A percentile compares a stretch with the other conserved stretches of the same genome.
Evolutionary conservation across 2,888 invertebrate genomes (phyloP).

Genomic region (Plagiodera versicolora): DNA sequence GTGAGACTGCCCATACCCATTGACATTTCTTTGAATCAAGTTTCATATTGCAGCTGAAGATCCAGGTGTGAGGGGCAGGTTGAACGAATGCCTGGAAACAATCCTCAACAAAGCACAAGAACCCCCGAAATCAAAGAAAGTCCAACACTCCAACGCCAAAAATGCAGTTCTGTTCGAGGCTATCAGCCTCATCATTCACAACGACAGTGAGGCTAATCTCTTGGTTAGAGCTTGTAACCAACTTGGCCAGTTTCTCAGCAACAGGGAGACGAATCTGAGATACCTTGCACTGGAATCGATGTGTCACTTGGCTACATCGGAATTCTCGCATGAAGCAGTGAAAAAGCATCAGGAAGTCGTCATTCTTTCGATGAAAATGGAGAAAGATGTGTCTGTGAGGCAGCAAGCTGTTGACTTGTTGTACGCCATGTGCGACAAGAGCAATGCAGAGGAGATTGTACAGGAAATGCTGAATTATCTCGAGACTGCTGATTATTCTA

Average conservation of each 20-base stretch:
- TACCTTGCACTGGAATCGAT: slow-evolving; percentile 98
- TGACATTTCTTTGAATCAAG: neutral
- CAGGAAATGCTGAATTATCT: slow-evolving; percentile 99
- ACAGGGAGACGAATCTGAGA: slow-evolving; percentile 95
- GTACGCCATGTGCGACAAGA: slow-evolving; percentile 99
- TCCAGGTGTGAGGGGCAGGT: slow-evolving; percentile 91
- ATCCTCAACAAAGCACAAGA: slow-evolving; percentile 99
- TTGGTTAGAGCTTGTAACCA: slow-evolving; percentile 98
- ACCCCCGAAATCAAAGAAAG: slow-evolving; percentile 99
- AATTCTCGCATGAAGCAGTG: slow-evolving; percentile 99
- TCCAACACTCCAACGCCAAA: slow-evolving; percentile 99
- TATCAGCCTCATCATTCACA: slow-evolving; percentile 98
- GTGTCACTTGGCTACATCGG: slow-evolving; percentile 98
- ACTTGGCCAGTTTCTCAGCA: slow-evolving; percentile 95
- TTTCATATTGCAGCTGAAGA: slow-evolving; percentile 68
- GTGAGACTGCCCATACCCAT: slow-evolving; percentile 51
- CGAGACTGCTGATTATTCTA: slow-evolving; percentile 99
- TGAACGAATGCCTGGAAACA: slow-evolving; percentile 97
- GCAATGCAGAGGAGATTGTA: slow-evolving; percentile 98
- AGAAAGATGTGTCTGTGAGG: slow-evolving; percentile 96
- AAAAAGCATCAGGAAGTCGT: slow-evolving; percentile 99
- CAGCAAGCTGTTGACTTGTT: slow-evolving; percentile 97
- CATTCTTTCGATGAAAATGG: slow-evolving; percentile 98
- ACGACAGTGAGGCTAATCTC: slow-evolving; percentile 96
- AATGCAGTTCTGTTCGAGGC: slow-evolving; percentile 99